Evolutionary conservation across 1,140 invertebrate genomes (phyloP), one percentile per base, ranked within the genome.

Genomic region (Ips nitidus): DNA sequence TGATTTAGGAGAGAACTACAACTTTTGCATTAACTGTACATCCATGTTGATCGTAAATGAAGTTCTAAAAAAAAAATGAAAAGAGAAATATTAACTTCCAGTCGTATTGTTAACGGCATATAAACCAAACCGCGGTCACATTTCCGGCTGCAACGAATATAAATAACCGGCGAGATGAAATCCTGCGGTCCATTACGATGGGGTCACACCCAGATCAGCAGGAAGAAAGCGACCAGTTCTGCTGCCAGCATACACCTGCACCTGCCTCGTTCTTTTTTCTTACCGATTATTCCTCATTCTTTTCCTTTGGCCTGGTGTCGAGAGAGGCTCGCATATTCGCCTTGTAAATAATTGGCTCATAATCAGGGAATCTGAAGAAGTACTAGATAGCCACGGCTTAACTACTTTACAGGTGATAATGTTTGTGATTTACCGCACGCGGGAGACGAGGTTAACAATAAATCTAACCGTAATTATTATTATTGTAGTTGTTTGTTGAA

Each of bases 181-280:
- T 66, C 69, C 69, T 58, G 64, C 58, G 52, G 69, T 61, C 47
- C 56, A 70, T 70, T 70, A 70, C 69, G 43, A 47, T 50, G 57
- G 50, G 63, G 69, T 71, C 69, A 71, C 69, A 71, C 69, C 69
- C 69, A 71, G 69, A 71, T 53, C 58, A 71, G 63, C 62, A 66
- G 63, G 69, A 66, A 71, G 64, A 66, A 66, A 64, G 59, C 55
- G 45, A 36, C 36, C 61, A 38, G 53, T 39, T 60, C 52, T 62
- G 63, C 69, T 71, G 69, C 69, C 63, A 71, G 69, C 69, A 71
- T 71, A 66, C 69, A 66, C 69, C 64, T 71, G 69, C 69, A 71
- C 69, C 69, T 71, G 63, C 63, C 69, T 36, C 2, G 58, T 50
- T 37, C 65, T 65, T 70, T 69, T 61, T 69, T 50, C 42, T 53